These are phyloP conservation scores for Meloidogyne exigua DNA, from an alignment of 1,140 invertebrate species.

Conservation along the genomic window DNA sequence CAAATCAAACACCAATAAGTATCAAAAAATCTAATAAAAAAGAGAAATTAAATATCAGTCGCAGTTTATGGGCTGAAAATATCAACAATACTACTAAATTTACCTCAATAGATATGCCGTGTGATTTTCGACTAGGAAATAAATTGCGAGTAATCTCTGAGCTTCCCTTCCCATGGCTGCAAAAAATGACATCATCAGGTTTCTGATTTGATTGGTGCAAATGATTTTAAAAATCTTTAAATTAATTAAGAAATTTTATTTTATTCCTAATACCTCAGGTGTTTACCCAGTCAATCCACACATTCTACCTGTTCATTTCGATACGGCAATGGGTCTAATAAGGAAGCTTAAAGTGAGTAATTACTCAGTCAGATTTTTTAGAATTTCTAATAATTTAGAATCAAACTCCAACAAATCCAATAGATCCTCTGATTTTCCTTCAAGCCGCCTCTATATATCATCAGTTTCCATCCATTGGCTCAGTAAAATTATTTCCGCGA, in stretches of 20 bases:
- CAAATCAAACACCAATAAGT: not conserved
- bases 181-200: not conserved
- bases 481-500: slow-evolving; percentile 16
- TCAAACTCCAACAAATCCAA: not conserved
- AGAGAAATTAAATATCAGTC: not conserved
- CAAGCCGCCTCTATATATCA: slow-evolving; percentile 14
- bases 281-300: not conserved
- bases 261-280: not conserved
- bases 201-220: not conserved
- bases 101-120: not conserved
- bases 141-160: slow-evolving; percentile 14
- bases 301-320: not conserved
- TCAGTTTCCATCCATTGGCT: slow-evolving; percentile 25
- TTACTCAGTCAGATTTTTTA: too few relatives aligned
- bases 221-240: not conserved
- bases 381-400: not conserved
- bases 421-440: not conserved
- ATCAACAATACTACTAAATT: not conserved
- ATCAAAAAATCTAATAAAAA: not conserved
- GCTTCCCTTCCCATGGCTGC: slow-evolving; percentile 17
- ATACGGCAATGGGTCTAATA: slow-evolving; percentile 2
- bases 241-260: not conserved
- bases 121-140: slow-evolving; percentile 13
- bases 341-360: not conserved
- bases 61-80: not conserved